Percentiles rank a stretch among this genome's conserved stretches.
These are phyloP conservation scores for Tauraco hartlaubi DNA, from an alignment of 2,797 vertebrate species.

Conservation along the genomic window DNA sequence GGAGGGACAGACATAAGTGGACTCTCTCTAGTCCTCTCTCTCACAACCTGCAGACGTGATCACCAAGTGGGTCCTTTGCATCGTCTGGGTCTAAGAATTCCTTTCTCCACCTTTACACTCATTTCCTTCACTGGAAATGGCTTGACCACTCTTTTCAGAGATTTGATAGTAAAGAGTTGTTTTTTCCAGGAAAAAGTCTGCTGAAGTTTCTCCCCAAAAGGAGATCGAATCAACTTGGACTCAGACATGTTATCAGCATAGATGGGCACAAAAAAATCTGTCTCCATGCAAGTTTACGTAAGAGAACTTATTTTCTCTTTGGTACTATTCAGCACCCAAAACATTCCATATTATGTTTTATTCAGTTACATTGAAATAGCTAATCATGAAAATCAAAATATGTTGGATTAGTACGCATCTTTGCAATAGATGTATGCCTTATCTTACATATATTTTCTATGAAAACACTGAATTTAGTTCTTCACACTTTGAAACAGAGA, in stretches of 20 bases:
- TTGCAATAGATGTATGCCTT: neutral
- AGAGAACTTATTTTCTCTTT: neutral
- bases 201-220: neutral
- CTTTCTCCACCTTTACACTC: neutral
- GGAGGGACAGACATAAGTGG: neutral
- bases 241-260: neutral
- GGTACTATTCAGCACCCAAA: neutral
- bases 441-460: neutral
- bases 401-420: neutral
- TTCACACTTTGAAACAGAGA: neutral
- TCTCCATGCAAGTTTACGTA: neutral
- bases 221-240: neutral
- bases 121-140: neutral
- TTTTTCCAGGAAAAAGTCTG: neutral
- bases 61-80: neutral
- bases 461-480: neutral
- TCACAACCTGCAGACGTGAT: neutral
- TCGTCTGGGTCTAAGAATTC: neutral
- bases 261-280: neutral
- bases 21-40: neutral
- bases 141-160: neutral
- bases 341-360: neutral
- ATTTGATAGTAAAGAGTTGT: neutral
- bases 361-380: neutral
- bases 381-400: neutral